Conservation (phyloP, 2,888 invertebrate genomes). For the Bunonema sp. region DNA sequence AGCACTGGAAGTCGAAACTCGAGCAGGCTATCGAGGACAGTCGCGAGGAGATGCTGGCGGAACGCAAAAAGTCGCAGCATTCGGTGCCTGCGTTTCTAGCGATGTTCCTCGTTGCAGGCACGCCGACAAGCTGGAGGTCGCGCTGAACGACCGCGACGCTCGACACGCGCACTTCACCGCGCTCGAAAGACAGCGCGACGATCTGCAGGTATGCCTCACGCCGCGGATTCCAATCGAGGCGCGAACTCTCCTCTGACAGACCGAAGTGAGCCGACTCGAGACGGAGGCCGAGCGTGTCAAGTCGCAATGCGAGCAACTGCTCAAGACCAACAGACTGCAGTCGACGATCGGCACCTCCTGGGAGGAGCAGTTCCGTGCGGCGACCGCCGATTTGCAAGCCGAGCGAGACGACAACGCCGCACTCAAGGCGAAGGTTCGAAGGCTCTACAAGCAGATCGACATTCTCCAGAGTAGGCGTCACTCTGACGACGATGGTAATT, state of each 20-base stretch:
- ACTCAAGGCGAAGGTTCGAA: slow-evolving; percentile 25
- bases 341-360: slow-evolving; percentile 26
- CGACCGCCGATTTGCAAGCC: slow-evolving; percentile 22
- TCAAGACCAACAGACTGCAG: too few relatives aligned
- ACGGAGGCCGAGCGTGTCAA: slow-evolving; percentile 20
- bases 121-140: slow-evolving; percentile 19
- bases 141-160: slow-evolving; percentile 19
- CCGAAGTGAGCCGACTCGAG: slow-evolving; percentile 15
- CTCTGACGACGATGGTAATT: not conserved
- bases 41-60: slow-evolving; percentile 24
- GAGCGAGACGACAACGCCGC: slow-evolving; percentile 33
- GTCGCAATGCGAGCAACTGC: too few relatives aligned
- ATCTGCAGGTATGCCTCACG: too few relatives aligned
- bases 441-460: slow-evolving; percentile 34
- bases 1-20: slow-evolving; percentile 25
- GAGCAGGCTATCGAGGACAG: slow-evolving; percentile 20
- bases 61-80: too few relatives aligned
- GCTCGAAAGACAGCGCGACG: slow-evolving; percentile 17
- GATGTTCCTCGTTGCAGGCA: slow-evolving; percentile 19
- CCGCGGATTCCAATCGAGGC: too few relatives aligned
- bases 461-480: slow-evolving; percentile 22
- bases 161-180: slow-evolving; percentile 13
- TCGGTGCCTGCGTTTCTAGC: too few relatives aligned
- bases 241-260: too few relatives aligned
- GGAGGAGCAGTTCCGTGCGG: slow-evolving; percentile 24